phyloP scores from a whole-genome alignment of 2,113 vertebrate species.

The Oncorhynchus masou region DNA sequence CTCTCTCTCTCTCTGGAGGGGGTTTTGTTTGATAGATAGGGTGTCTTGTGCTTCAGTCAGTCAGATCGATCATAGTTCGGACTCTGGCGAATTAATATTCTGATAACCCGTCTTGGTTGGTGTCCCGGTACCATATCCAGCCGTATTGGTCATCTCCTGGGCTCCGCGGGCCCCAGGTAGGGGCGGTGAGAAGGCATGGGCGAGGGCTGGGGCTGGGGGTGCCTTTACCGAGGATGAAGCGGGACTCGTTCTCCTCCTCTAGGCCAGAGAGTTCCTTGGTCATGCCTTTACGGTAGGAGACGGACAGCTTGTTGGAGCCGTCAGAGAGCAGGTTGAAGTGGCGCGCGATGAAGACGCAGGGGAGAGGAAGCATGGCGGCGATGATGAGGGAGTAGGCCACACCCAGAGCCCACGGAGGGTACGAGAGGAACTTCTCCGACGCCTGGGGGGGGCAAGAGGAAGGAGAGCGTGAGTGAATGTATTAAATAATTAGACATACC shows the following conservation, averaged over 20 bases:
- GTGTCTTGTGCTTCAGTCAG: conserved; percentile 6
- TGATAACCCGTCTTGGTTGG: conserved; percentile 85
- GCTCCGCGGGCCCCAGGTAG: conserved; percentile 88
- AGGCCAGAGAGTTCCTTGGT: conserved; percentile 98
- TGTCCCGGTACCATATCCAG: conserved; percentile 89
- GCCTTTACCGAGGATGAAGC: conserved; percentile 91
- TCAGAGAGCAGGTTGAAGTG: conserved; percentile 91
- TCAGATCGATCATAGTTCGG: conserved; percentile 82
- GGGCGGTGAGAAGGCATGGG: conserved; percentile 92
- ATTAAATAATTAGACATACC: too few species aligned
- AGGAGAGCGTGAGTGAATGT: background rate
- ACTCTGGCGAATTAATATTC: conserved; percentile 88
- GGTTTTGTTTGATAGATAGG: conserved; percentile 1
- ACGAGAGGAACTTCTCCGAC: conserved; percentile 85
- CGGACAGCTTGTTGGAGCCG: conserved; percentile 92
- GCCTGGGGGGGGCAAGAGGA: conserved; percentile 70
- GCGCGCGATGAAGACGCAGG: conserved; percentile 84
- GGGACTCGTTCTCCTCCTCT: conserved; percentile 93
- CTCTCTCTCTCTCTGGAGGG: too few species aligned
- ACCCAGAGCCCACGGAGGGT: conserved; percentile 89
- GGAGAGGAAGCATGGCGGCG: conserved; percentile 87
- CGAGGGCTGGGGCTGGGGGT: conserved; percentile 80
- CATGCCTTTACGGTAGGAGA: conserved; percentile 97
- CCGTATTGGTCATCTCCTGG: conserved; percentile 85
- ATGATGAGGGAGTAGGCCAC: conserved; percentile 88